These are phyloP conservation scores for Pinna nobilis DNA, from an alignment of 1,140 invertebrate species.

Conservation along the genomic window DNA sequence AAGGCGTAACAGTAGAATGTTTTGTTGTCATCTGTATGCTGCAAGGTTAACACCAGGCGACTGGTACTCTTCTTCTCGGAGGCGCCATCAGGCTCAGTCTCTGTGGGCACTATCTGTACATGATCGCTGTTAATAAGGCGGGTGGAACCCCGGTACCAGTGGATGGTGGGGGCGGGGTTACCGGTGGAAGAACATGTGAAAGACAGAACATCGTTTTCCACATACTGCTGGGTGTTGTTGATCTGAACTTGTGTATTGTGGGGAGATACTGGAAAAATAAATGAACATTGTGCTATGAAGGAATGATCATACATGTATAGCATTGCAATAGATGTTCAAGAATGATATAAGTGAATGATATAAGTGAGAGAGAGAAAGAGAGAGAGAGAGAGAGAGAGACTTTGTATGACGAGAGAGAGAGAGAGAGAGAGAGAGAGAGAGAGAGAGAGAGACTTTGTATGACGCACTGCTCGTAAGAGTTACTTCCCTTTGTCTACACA, in stretches of 20 bases:
- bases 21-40: conserved; percentile 48
- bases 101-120: conserved; percentile 24
- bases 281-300: neutral
- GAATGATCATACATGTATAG: no score
- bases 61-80: conserved; percentile 19
- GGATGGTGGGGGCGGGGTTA: conserved; percentile 52
- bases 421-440: no score
- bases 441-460: no score
- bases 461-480: no score
- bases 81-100: neutral
- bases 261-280: conserved; percentile 26
- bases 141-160: conserved; percentile 49
- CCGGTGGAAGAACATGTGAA: conserved; percentile 49
- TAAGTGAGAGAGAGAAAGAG: no score
- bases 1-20: conserved; percentile 50
- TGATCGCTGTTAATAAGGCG: conserved; percentile 19
- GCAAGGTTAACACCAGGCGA: conserved; percentile 36
- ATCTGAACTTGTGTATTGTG: conserved; percentile 13
- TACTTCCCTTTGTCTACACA: no score
- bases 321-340: no score
- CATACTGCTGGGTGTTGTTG: conserved; percentile 35
- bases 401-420: no score
- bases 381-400: no score
- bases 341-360: no score
- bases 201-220: conserved; percentile 38